These are phyloP conservation scores for Apeltes quadracus DNA, from an alignment of 2,113 vertebrate genomes.

Conservation along the genomic window DNA sequence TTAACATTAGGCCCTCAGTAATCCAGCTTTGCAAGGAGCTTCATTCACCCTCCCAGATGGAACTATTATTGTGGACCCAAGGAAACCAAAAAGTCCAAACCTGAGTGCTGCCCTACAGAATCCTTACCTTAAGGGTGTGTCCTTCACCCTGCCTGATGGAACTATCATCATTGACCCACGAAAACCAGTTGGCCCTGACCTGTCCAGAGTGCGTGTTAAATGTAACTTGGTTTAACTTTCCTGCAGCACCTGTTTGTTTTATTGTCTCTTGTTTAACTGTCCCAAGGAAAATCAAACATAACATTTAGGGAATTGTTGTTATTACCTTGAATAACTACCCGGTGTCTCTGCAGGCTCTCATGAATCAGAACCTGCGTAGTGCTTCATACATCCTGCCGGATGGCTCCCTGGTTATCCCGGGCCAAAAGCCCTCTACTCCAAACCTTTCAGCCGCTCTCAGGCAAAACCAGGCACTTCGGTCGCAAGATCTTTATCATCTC, in stretches of 20 bases:
- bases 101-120: slow-evolving; percentile 77
- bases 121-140: slow-evolving; percentile 72
- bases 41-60: slow-evolving; percentile 74
- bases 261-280: neutral
- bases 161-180: slow-evolving; percentile 77
- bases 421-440: slow-evolving; percentile 62
- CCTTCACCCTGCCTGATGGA: slow-evolving; percentile 79
- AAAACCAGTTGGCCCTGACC: slow-evolving; percentile 67
- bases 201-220: slow-evolving; percentile 64
- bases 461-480: slow-evolving; percentile 62
- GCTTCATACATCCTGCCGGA: slow-evolving; percentile 71
- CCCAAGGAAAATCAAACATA: neutral
- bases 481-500: slow-evolving; percentile 55
- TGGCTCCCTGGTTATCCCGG: slow-evolving; percentile 67
- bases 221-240: slow-evolving; percentile 3
- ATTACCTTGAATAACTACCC: slow-evolving; percentile 3
- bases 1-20: slow-evolving; percentile 65
- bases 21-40: slow-evolving; percentile 68
- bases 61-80: slow-evolving; percentile 74
- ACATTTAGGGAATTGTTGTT: neutral
- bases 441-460: slow-evolving; percentile 65
- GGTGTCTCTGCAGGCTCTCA: slow-evolving; percentile 66
- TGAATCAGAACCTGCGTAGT: slow-evolving; percentile 65
- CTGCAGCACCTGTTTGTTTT: neutral
- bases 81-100: slow-evolving; percentile 72